Evolutionary conservation across 2,888 invertebrate species (phyloP).

Genomic region (Lasioglossum marginatum): DNA sequence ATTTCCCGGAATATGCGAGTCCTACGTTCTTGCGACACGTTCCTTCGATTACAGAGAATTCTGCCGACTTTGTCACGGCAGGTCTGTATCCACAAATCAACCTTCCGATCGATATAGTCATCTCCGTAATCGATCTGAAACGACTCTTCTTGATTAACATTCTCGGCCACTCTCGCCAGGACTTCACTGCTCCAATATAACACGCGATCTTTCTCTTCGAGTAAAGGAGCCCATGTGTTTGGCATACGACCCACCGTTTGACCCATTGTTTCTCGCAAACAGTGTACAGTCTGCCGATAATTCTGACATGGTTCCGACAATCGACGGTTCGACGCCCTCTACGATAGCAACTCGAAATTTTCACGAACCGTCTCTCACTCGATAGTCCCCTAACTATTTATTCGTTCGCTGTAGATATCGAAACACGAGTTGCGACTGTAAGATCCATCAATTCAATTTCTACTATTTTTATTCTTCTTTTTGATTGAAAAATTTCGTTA

Average conservation of each 20-base stretch:
- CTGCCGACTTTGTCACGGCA: slow-evolving; percentile 50
- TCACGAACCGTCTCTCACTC: background rate
- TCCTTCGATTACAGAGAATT: slow-evolving; percentile 43
- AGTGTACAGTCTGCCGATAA: background rate
- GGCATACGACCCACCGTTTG: slow-evolving; percentile 74
- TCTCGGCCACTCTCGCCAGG: slow-evolving; percentile 72
- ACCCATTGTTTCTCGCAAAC: slow-evolving; percentile 67
- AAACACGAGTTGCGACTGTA: too few species aligned
- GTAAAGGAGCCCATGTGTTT: slow-evolving; percentile 67
- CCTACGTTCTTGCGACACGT: slow-evolving; percentile 29
- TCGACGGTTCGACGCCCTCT: slow-evolving; percentile 18
- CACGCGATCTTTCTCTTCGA: slow-evolving; percentile 71
- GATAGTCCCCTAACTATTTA: background rate
- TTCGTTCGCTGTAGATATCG: background rate
- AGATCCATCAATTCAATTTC: too few species aligned
- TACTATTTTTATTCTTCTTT: too few species aligned
- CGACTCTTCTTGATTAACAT: slow-evolving; percentile 69
- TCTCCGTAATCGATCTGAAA: slow-evolving; percentile 72
- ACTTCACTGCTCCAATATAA: slow-evolving; percentile 75
- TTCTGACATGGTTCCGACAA: background rate
- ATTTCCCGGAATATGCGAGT: slow-evolving; percentile 44
- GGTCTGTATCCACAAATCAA: slow-evolving; percentile 70
- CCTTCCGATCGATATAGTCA: slow-evolving; percentile 67
- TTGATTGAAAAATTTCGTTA: too few species aligned
- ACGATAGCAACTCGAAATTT: background rate